Conservation (phyloP, 1,140 invertebrate genomes). For the Trissolcus basalis region DNA sequence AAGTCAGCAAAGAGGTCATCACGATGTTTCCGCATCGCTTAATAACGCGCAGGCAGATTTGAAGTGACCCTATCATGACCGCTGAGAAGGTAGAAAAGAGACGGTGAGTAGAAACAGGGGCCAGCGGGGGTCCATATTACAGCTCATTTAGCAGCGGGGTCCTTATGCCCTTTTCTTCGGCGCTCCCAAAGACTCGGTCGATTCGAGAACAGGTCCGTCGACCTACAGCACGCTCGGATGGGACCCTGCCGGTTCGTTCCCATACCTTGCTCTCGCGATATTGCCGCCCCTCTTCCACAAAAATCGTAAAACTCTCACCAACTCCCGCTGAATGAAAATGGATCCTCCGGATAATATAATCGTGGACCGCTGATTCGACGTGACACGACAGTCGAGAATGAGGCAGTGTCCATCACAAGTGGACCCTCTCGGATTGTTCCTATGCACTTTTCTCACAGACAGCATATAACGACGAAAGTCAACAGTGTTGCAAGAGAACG, state of each 20-base stretch:
- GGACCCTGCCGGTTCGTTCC: constrained; percentile 59
- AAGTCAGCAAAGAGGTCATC: constrained; percentile 51
- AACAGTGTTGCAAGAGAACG: constrained; percentile 12
- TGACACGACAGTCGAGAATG: not conserved
- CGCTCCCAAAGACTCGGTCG: constrained; percentile 62
- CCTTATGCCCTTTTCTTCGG: constrained; percentile 69
- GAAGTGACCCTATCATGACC: constrained; percentile 57
- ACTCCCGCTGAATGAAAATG: constrained; percentile 11
- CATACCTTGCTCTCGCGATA: constrained; percentile 47
- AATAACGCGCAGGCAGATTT: constrained; percentile 44
- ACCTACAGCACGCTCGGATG: constrained; percentile 66
- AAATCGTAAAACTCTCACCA: constrained; percentile 33
- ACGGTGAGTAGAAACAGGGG: constrained; percentile 58
- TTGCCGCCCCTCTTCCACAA: constrained; percentile 45
- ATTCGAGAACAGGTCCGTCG: constrained; percentile 66
- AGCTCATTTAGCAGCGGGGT: constrained; percentile 76
- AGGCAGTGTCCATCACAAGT: too few species aligned
- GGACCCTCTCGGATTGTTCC: not conserved
- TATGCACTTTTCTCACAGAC: constrained; percentile 17
- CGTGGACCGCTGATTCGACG: not conserved
- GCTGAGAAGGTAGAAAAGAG: constrained; percentile 30
- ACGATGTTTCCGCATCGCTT: constrained; percentile 46
- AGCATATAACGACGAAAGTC: constrained; percentile 7
- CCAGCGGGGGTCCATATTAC: constrained; percentile 75
- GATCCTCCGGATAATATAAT: constrained; percentile 8